Evolutionary conservation across 2,113 vertebrate species (phyloP).

Genomic region (Gavialis gangeticus): DNA sequence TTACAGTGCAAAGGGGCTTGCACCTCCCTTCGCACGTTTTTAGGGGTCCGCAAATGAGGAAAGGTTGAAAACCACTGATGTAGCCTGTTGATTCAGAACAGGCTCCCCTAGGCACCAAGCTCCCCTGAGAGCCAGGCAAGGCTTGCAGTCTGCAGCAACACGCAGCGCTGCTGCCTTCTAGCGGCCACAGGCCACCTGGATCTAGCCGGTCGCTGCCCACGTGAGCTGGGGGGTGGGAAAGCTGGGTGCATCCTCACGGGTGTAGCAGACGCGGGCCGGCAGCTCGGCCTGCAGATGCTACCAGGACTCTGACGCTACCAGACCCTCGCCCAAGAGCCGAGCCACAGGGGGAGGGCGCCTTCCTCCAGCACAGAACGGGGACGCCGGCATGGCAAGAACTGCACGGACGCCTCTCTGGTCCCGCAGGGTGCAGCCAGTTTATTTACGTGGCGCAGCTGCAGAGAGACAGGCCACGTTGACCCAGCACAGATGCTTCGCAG

Average conservation of each 20-base stretch:
- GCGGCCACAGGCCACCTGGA: neutral
- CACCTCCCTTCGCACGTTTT: too few species aligned
- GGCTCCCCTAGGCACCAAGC: neutral
- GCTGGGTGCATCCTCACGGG: too few species aligned
- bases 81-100: neutral
- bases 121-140: neutral
- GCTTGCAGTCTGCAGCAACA: neutral
- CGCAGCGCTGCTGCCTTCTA: constrained; percentile 58
- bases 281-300: constrained; percentile 8
- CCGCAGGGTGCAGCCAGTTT: constrained; percentile 4
- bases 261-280: neutral
- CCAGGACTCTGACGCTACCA: constrained; percentile 48
- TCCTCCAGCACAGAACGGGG: neutral
- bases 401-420: neutral
- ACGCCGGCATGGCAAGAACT: neutral
- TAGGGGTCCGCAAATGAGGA: too few species aligned
- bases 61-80: too few species aligned
- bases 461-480: constrained; percentile 4
- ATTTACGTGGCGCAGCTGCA: constrained; percentile 10
- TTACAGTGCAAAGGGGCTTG: too few species aligned
- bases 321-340: neutral
- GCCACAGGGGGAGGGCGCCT: neutral
- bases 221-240: too few species aligned
- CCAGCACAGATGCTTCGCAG: neutral
- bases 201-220: too few species aligned